These are phyloP conservation scores for Chloroceryle amazona DNA, from an alignment of 2,797 vertebrate genomes.

Conservation along the genomic window DNA sequence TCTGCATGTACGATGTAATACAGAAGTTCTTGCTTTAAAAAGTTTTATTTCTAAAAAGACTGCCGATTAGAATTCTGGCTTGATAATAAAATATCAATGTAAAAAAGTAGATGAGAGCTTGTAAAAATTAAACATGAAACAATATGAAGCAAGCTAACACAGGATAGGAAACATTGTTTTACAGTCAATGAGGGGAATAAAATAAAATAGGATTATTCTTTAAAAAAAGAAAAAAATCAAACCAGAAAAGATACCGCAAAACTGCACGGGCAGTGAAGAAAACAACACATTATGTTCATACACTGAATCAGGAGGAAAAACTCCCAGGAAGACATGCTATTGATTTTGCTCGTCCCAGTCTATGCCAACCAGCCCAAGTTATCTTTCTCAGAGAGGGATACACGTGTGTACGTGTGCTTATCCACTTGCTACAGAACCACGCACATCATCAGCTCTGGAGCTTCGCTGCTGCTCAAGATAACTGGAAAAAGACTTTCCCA, in stretches of 20 bases:
- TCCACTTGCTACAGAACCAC: not conserved
- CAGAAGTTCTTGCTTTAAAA: not conserved
- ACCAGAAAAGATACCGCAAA: not conserved
- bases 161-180: not conserved
- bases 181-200: not conserved
- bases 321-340: not conserved
- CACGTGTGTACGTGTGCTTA: not conserved
- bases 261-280: not conserved
- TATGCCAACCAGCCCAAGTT: not conserved
- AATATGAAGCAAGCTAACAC: not conserved
- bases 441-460: not conserved
- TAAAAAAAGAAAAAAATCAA: not conserved
- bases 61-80: not conserved
- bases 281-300: not conserved
- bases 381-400: not conserved
- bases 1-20: fast-evolving
- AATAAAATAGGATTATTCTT: not conserved
- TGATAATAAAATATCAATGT: not conserved
- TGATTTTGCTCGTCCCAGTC: not conserved
- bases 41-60: not conserved
- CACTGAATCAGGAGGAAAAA: not conserved
- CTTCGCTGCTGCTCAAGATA: not conserved
- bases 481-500: not conserved
- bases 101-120: not conserved
- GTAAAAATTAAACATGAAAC: not conserved